Evolutionary conservation across 2,113 vertebrate species (phyloP), one percentile per base, ranked within the genome.

Genomic region (Hipposideros armiger): DNA sequence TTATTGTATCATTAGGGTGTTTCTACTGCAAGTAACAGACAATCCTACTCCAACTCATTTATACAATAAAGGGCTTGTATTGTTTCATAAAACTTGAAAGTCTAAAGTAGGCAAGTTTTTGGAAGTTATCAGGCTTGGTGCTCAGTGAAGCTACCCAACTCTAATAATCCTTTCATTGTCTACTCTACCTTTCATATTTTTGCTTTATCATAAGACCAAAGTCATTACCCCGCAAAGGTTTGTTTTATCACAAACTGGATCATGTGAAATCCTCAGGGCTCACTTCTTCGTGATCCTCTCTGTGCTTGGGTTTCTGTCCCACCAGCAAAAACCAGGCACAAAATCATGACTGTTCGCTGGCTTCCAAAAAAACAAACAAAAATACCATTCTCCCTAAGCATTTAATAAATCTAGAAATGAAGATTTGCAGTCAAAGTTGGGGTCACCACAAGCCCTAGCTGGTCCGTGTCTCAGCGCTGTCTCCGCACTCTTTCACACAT

Each of bases 11-110:
- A 72, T 52, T 40, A 72, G 40, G 11, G 58, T 82, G 1, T 80
- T 88, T 96, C 77, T 89, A n/a, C n/a, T 73, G 2, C 45, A 90
- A 87, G 22, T 88, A 88, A 70, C 30, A 95, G 54, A 64, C 17
- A 84, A 80, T 77, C 9, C 11, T 62, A 42, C 36, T 82, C 4
- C 30, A 81, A n/a, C 7, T 85, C 45, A 80, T 58, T 83, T 90
- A 82, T 74, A 67, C 24, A 78, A 64, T 69, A 95, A 94, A 80
- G 42, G 13, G 4, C 78, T 30, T 83, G 56, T 42, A 64, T 40
- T 74, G 10, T 85, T 88, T 84, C 22, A 30, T 60, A 93, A 89
- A 91, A 86, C 10, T 67, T 52, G 4, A 32, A 84, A 85, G 16
- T 45, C n/a, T 82, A 80, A 94, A 85, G 4, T 52, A 62, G 14